Conservation (phyloP, 2,113 vertebrate species). For the Callospermophilus lateralis region DNA sequence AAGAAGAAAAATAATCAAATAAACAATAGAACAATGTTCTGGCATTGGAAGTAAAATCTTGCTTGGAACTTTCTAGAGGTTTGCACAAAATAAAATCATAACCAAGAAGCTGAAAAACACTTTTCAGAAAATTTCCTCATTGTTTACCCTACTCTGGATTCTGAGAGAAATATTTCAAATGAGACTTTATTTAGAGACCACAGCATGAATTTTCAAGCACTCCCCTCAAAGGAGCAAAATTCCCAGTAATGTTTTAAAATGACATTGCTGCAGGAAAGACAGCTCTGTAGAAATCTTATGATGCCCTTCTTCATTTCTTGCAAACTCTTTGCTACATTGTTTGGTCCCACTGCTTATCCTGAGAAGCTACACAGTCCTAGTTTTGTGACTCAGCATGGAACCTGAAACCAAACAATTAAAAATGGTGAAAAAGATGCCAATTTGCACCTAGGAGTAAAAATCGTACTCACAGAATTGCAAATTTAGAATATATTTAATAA, state of each 20-base stretch:
- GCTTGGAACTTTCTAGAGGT: not conserved
- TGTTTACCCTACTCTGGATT: not conserved
- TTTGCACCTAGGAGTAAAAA: not conserved
- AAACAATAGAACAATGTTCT: not conserved
- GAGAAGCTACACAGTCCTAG: not conserved
- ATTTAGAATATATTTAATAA: not conserved
- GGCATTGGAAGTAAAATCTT: not conserved
- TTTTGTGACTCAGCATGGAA: rapidly evolving
- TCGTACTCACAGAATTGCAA: not conserved
- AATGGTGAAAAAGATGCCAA: not conserved
- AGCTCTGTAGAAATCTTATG: rapidly evolving
- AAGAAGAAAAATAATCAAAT: not conserved
- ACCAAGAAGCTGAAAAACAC: not conserved
- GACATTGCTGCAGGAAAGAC: not conserved
- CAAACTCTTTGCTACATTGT: not conserved
- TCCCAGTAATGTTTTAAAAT: not conserved
- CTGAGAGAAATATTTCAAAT: not conserved
- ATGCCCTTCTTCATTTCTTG: not conserved
- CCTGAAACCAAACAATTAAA: not conserved
- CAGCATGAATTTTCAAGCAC: not conserved
- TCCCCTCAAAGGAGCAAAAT: not conserved
- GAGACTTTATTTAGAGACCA: not conserved
- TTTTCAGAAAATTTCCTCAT: not conserved
- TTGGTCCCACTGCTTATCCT: not conserved
- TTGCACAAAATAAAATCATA: not conserved